Percentiles rank a stretch among this genome's conserved stretches.
Evolutionary conservation across 2,113 vertebrate species (phyloP).

Genomic region (Setophaga kirtlandii): DNA sequence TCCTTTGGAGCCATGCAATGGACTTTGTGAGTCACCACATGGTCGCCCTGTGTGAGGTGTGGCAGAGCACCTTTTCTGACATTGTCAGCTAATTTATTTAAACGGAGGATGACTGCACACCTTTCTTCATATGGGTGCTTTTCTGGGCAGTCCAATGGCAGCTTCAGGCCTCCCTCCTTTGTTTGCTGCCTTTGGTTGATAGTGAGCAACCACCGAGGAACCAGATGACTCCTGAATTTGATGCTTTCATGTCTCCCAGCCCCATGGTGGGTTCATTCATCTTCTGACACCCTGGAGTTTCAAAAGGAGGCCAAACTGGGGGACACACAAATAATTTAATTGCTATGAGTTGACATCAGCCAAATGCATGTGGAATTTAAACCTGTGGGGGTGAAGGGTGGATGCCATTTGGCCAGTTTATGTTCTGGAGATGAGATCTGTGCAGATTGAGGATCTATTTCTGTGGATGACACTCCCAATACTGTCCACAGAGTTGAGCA

Average conservation of each 20-base stretch:
- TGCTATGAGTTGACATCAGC: background rate
- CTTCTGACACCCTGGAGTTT: background rate
- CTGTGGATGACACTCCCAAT: background rate
- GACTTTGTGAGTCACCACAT: background rate
- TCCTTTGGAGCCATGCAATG: background rate
- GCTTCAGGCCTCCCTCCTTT: background rate
- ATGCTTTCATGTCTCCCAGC: background rate
- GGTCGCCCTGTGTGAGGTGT: background rate
- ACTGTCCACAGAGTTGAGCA: background rate
- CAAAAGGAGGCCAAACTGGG: background rate
- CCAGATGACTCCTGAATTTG: background rate
- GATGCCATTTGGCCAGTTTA: background rate
- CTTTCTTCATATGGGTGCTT: background rate
- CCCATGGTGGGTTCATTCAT: background rate
- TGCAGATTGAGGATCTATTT: background rate
- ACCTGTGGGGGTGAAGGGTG: fast-evolving
- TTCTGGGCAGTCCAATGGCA: background rate
- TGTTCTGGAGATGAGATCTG: background rate
- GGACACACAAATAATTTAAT: background rate
- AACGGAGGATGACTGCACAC: fast-evolving
- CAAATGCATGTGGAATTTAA: background rate
- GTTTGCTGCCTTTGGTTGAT: background rate
- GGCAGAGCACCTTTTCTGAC: background rate
- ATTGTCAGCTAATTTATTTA: background rate
- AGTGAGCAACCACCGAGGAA: background rate